These are phyloP conservation scores for Triops cancriformis DNA, from an alignment of 1,140 invertebrate species.

Conservation along the genomic window DNA sequence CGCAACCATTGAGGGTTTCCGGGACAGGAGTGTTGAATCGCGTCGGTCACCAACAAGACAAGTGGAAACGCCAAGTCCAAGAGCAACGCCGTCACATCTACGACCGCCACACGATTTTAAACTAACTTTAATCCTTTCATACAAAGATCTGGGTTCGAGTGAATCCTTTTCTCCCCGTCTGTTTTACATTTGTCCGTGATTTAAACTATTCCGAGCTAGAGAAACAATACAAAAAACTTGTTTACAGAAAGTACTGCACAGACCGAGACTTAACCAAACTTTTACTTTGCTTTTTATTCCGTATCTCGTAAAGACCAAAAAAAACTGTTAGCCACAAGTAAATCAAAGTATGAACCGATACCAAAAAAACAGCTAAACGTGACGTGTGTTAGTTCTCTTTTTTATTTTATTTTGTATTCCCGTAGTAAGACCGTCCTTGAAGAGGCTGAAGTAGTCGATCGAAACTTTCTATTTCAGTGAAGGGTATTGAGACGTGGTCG, in stretches of 20 bases:
- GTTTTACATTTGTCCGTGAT: background rate
- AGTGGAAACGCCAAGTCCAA: slow-evolving; percentile 93
- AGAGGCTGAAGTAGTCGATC: background rate
- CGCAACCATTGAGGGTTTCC: slow-evolving; percentile 33
- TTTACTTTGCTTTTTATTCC: background rate
- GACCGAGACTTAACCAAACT: background rate
- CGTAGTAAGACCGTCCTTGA: background rate
- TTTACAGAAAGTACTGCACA: background rate
- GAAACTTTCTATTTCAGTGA: background rate
- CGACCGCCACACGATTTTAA: slow-evolving; percentile 94
- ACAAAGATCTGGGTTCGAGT: background rate
- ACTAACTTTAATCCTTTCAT: slow-evolving; percentile 49
- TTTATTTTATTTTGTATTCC: background rate
- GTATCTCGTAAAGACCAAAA: background rate
- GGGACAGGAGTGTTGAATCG: slow-evolving; percentile 73
- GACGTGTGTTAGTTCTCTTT: background rate
- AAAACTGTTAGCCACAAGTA: slow-evolving; percentile 10
- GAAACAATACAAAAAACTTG: background rate
- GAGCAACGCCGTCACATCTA: slow-evolving; percentile 96
- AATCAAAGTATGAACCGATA: background rate
- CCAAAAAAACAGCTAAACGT: slow-evolving; percentile 7
- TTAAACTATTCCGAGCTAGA: background rate
- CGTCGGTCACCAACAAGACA: slow-evolving; percentile 90
- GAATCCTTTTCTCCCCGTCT: background rate
- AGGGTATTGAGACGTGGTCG: slow-evolving; percentile 20